Percentiles rank a stretch among this genome's conserved stretches.
These are phyloP conservation scores for Petroica traversi DNA, from an alignment of 2,113 vertebrate genomes.

Conservation along the genomic window DNA sequence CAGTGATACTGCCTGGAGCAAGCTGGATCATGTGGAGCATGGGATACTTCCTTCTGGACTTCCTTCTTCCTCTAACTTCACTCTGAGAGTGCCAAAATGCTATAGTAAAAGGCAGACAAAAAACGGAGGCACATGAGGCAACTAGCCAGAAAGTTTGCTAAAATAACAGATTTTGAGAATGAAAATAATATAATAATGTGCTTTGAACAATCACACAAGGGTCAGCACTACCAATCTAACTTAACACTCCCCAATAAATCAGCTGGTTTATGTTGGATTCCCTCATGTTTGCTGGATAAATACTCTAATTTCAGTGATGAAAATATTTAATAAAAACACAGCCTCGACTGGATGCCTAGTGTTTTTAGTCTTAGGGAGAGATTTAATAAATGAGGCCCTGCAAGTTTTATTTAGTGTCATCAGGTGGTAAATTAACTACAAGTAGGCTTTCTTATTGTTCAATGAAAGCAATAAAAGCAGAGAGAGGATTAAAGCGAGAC, in stretches of 20 bases:
- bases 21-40: fast-evolving
- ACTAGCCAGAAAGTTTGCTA: background rate
- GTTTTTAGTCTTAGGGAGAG: background rate
- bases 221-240: background rate
- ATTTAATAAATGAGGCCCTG: conserved; percentile 17
- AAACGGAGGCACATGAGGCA: background rate
- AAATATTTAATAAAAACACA: conserved; percentile 24
- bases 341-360: background rate
- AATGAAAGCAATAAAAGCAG: background rate
- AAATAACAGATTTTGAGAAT: background rate
- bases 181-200: background rate
- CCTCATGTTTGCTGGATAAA: conserved; percentile 6
- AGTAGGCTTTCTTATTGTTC: conserved; percentile 42
- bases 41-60: background rate
- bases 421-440: conserved; percentile 44
- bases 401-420: conserved; percentile 35
- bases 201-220: background rate
- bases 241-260: background rate
- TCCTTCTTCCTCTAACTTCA: background rate
- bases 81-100: background rate
- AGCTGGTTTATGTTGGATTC: background rate
- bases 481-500: background rate
- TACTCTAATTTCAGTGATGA: background rate
- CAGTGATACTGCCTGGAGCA: background rate
- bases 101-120: background rate